Evolutionary conservation across 2,797 vertebrate species (phyloP), one percentile per base, ranked within the genome.

Genomic region (Cryptoprocta ferox): DNA sequence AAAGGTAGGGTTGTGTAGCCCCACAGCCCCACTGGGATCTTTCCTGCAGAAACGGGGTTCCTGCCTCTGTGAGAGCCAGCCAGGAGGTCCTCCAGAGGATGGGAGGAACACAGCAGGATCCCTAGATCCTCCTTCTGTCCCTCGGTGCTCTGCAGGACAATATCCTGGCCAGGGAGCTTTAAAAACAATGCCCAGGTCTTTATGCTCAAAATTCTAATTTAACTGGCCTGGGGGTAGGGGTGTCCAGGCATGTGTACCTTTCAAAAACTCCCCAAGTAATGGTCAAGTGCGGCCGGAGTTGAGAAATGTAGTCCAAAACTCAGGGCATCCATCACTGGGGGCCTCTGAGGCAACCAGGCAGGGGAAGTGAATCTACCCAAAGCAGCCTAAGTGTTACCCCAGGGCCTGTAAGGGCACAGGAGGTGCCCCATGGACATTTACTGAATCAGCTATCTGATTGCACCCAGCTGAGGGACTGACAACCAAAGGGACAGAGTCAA

Each of bases 51-150:
- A 81, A 83, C 0, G 5, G 19, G 84, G 53, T 32, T 56, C 61
- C 26, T 0, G 6, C 35, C 26, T 19, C 78, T 32, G 19, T 0
- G 13, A 30, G 0, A 11, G 35, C 37, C 39, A 70, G n/a, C 3
- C 30, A 42, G 37, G 70, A 66, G 10, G 28, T 9, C n/a, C 24
- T 48, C 56, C 82, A 89, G 71, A 89, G 32, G 42, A 16, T 16
- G 16, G n/a, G 75, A 48, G 14, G 39, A 79, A 61, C 13, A 42
- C 8, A 30, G 10, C 14, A 30, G n/a, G 45, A 71, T 35, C 65
- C 39, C 56, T 18, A 39, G 59, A 28, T 5, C 45, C 6, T 28
- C 32, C 6, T 9, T 4, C 48, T 5, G 2, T 21, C 59, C 66
- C 35, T 61, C 45, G 16, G 53, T 10, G 18, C 18, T n/a, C 53